Evolutionary conservation across 1,140 invertebrate genomes (phyloP), one percentile per base, ranked within the genome.

Genomic region (Calycopis cecrops): DNA sequence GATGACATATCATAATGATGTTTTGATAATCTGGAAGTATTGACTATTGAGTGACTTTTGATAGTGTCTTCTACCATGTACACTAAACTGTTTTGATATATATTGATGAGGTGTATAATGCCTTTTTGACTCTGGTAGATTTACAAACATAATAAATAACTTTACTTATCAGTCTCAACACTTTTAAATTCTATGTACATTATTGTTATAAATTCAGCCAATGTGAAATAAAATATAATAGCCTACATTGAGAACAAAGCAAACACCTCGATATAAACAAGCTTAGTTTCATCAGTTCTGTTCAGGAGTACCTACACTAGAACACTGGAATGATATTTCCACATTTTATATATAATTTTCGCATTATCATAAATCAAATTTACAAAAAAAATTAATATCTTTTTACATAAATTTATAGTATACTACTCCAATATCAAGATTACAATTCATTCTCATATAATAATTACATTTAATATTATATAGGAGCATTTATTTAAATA

Each of bases 91-190:
- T 28, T 28, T 2, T 28, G 21, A 28, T 28, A 28, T 28, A 28
- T 28, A 6, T 28, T 28, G 21, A 28, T 28, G 21, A 28, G 21
- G 21, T 28, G 21, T 28, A 28, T 6, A 28, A 28, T 49, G 52
- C 72, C 66, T 73, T 80, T 80, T 82, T 80, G 73, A 78, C 73
- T 79, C 74, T 73, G 72, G 70, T 77, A 78, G 73, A 78, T 78
- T 79, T 75, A 77, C 63, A 74, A 78, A 82, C 66, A 59, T 75
- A 85, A 83, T 78, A 85, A 84, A 84, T 84, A 84, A 81, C 73
- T 76, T 85, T 75, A 81, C 66, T 71, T 82, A 83, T 85, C 80
- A 85, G 82, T 85, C 80, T 85, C 76, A 81, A 77, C 59, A 79
- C 74, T 79, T 81, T 77, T 76, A 76, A 82, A 73, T 40, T 84